Evolutionary conservation across 2,113 vertebrate genomes (phyloP), one percentile per base, ranked within the genome.

Genomic region (Burhinus oedicnemus): DNA sequence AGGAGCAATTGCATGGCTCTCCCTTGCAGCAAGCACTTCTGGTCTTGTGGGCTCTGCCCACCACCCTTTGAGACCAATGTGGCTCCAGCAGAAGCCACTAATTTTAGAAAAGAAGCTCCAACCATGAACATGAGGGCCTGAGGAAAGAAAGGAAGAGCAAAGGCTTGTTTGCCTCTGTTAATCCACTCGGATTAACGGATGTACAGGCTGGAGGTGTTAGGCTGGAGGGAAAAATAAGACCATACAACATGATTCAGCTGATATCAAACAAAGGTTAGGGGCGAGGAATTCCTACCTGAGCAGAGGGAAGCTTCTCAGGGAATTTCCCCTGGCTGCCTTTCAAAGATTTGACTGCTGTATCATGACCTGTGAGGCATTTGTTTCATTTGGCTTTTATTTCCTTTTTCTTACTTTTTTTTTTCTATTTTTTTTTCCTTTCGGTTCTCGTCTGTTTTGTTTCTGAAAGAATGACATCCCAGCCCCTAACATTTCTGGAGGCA

Each of bases 401-500:
- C 11, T 75, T 76, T 65, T 71, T 36, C 6, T 61, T 15, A 6
- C 25, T 25, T 38, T n/a, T 1, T 2, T 8, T 4, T 12, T 8
- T 22, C 19, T 34, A 8, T 12, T 8, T 22, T 25, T 18, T 4
- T 1, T 15, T 15, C 61, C 44, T 75, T 80, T 85, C 3, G 2
- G 36, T 58, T 91, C 44, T 89, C 83, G 45, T 90, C 81, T 96
- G 57, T 76, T 95, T 87, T 94, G 57, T 93, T 95, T 93, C 84
- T 94, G 81, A 55, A 65, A n/a, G 61, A 90, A 83, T 81, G 83
- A 93, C 68, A 81, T 90, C 68, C 58, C 10, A 27, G 90, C 90
- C 85, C 45, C 90, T 83, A 87, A 86, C 54, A 64, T 94, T 94
- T 96, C 97, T 96, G 79, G 76, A 93, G 90, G 94, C 94, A 89